Evolutionary conservation across 2,113 vertebrate genomes (phyloP), one percentile per base, ranked within the genome.

Genomic region (Odontesthes bonariensis): DNA sequence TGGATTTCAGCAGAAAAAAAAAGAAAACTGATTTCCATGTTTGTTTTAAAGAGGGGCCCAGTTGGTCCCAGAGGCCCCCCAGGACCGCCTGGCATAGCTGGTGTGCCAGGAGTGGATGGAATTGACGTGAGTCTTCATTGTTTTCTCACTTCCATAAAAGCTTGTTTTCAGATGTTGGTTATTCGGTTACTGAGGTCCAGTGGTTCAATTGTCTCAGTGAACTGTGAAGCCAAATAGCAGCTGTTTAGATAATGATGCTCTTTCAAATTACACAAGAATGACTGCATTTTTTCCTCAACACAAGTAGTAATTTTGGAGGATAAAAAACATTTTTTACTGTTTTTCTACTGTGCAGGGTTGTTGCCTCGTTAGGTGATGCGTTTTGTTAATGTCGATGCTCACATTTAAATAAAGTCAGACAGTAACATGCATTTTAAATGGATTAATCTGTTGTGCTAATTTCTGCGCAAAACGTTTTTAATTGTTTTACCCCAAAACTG

Each of bases 61-160:
- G 91, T 94, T 0, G 97, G 97, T 61, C 94, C 94, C 32, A 92
- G 91, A 92, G 96, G 97, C 0, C 94, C 94, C 38, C 87, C 85
- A 0, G 97, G 96, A 38, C 95, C 95, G 0, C 94, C 95, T 0
- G 97, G 97, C 5, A 77, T 91, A 4, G 86, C 95, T 12, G 97
- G 98, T 81, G 96, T 98, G 81, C 94, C 97, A 0, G 98, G 98
- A 77, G 96, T 99, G 31, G 97, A 98, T 10, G 98, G 97, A 60
- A 98, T 99, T 1, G 98, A 98, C 79, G 98, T 99, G 93, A 98
- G 97, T 94, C 3, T 11, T 8, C 0, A 6, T 52, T 1, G 6
- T 31, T 8, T 55, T n/a, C 17, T 38, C 23, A 49, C 17, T 27
- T 40, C 55, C 2, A 6, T 19, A 12, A 55, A 58, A 1, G 23